Percentiles rank a stretch among this genome's conserved stretches.
phyloP scores from a whole-genome alignment of 2,113 vertebrate genomes.

The Centrocercus urophasianus region DNA sequence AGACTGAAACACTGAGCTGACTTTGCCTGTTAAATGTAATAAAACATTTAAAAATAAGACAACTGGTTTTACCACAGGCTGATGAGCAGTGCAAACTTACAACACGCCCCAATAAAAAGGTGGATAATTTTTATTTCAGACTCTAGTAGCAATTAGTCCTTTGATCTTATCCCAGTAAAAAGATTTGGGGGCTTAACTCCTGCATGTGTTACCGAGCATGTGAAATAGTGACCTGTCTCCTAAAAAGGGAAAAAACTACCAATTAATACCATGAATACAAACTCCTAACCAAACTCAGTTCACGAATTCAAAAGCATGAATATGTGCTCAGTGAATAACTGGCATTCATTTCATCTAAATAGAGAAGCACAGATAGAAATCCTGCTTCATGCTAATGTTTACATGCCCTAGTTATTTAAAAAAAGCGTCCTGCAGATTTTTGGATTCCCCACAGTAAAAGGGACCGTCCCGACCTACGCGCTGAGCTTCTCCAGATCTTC shows the following conservation, averaged over 20 bases:
- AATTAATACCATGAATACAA: constrained; percentile 33
- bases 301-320: constrained; percentile 23
- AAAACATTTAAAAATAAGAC: background rate
- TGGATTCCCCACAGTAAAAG: constrained; percentile 48
- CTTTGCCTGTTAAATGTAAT: background rate
- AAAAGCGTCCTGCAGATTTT: constrained; percentile 44
- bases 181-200: background rate
- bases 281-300: background rate
- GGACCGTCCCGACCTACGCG: background rate
- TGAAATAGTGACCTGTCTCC: background rate
- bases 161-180: background rate
- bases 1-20: background rate
- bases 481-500: background rate
- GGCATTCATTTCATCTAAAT: constrained; percentile 64
- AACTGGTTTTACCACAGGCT: background rate
- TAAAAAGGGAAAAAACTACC: constrained; percentile 23
- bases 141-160: background rate
- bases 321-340: constrained; percentile 46
- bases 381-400: constrained; percentile 42
- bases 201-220: background rate
- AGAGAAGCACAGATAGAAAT: constrained; percentile 63
- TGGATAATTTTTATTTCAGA: background rate
- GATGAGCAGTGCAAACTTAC: background rate
- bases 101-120: background rate
- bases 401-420: constrained; percentile 68